These are phyloP conservation scores for Oikopleura dioica DNA, from an alignment of 23 tunicate species.

Conservation along the genomic window DNA sequence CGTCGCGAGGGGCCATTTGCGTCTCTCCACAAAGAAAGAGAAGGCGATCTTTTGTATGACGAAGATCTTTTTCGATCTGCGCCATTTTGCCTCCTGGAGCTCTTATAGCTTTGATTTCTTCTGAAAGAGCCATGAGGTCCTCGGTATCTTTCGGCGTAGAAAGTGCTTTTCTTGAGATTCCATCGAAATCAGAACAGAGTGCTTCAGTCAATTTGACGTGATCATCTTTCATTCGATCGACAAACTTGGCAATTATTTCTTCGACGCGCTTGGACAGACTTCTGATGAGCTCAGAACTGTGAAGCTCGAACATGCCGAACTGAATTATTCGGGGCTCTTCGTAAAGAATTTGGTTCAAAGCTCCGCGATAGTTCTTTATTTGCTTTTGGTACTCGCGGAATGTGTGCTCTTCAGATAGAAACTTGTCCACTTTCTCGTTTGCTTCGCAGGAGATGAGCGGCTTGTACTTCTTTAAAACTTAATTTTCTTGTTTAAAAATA, in stretches of 20 bases:
- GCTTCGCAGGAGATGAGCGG: conserved; percentile 21
- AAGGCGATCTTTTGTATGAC: conserved; percentile 52
- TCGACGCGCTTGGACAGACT: conserved; percentile 71
- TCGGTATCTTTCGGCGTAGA: conserved; percentile 78
- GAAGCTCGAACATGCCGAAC: conserved; percentile 89
- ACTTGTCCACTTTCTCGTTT: conserved; percentile 46
- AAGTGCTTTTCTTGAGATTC: conserved; percentile 43
- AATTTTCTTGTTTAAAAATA: too few relatives aligned
- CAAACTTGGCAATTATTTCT: conserved; percentile 14
- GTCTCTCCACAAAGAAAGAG: conserved; percentile 60
- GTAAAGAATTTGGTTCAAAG: not conserved
- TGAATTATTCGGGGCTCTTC: conserved; percentile 15
- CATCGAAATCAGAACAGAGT: conserved; percentile 40
- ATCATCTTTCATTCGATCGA: not conserved
- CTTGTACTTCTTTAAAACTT: not conserved
- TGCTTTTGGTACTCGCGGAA: conserved; percentile 16
- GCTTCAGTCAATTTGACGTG: conserved; percentile 7
- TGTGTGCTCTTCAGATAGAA: conserved; percentile 41
- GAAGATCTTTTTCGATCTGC: conserved; percentile 36
- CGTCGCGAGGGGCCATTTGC: conserved; percentile 65
- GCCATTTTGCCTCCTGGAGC: conserved; percentile 36
- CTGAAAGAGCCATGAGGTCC: conserved; percentile 48
- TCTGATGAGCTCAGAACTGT: conserved; percentile 49
- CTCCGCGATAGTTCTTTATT: not conserved
- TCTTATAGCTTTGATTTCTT: conserved; percentile 47